Base-by-base conservation (phyloP, 2,888 invertebrate species). In the Stenurella melanura region DNA sequence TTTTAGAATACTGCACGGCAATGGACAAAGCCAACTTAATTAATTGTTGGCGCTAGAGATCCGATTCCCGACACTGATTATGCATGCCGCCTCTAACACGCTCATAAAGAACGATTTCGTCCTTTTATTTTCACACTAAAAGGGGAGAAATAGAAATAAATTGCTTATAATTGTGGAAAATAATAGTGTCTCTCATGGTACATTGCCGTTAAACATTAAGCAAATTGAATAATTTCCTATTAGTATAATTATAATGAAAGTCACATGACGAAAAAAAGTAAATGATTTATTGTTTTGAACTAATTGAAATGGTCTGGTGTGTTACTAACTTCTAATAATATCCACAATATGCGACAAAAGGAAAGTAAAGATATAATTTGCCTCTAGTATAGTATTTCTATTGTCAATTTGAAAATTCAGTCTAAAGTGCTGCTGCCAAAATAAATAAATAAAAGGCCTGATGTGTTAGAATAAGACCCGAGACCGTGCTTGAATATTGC, bases 21-120 rank as follows among this genome's bases (percentile, higher is more conserved):
- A 64, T 63, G 69, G 50, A 63, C 26, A 71, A 72, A 70, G 78
- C 73, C 82, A 72, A 80, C 78, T 81, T 82, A 82, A 82, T 82
- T 81, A 81, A 80, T 81, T 76, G 78, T 75, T 58, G 80, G 57
- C 73, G 79, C 63, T 70, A 73, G 67, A 80, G 71, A 69, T 69
- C 76, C 66, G 79, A 80, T 78, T 78, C 64, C 78, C 72, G 60
- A 42, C 76, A 60, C 60, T 77, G 77, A 78, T 77, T 80, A 80
- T 78, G 78, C 75, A 80, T 76, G 80, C 80, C 80, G 79, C 78
- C 80, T 71, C 80, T 67, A 76, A 76, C 76, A 78, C 75, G 72
- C 75, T 78, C 80, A 80, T 80, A 80, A 76, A 80, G 78, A 80
- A 76, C 73, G 67, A 75, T 66, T 75, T 75, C 75, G 75, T 80